Percentiles rank a stretch among this genome's conserved stretches.
phyloP scores from a whole-genome alignment of 2,888 invertebrate genomes.

The Notocelia uddmanniana region DNA sequence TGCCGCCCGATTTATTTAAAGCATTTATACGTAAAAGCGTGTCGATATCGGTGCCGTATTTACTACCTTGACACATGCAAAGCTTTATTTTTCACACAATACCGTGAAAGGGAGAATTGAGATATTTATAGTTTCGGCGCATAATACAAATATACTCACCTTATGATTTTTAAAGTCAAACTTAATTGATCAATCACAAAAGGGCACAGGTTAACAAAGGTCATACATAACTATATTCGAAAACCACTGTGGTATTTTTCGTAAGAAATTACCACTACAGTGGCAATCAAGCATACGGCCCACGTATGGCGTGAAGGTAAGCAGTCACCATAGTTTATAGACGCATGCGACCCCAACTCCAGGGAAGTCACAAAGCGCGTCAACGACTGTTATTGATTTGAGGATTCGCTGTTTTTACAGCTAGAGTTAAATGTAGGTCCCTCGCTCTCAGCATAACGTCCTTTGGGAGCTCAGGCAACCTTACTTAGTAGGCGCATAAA shows the following conservation, averaged over 20 bases:
- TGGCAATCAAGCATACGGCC: no score
- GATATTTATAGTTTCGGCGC: slow-evolving; percentile 37
- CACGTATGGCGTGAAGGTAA: no score
- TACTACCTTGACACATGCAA: slow-evolving; percentile 55
- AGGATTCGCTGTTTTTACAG: no score
- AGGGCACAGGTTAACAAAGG: slow-evolving; percentile 19
- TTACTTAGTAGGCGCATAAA: no score
- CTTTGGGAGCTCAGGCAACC: no score
- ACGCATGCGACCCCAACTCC: no score
- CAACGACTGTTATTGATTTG: no score
- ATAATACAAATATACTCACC: slow-evolving; percentile 26
- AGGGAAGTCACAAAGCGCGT: no score
- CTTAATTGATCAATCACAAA: slow-evolving; percentile 36
- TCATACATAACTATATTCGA: background rate
- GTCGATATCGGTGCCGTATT: slow-evolving; percentile 59
- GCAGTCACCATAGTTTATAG: no score
- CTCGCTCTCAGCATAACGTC: no score
- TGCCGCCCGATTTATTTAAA: slow-evolving; percentile 65
- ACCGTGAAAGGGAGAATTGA: slow-evolving; percentile 38
- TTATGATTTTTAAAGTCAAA: slow-evolving; percentile 24
- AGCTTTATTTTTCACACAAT: slow-evolving; percentile 37
- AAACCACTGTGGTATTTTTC: background rate
- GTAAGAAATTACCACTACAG: no score
- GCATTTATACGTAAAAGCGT: slow-evolving; percentile 54
- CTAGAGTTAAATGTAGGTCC: no score